These are phyloP conservation scores for Hyposoter didymator DNA, from an alignment of 2,888 invertebrate species.

Conservation along the genomic window DNA sequence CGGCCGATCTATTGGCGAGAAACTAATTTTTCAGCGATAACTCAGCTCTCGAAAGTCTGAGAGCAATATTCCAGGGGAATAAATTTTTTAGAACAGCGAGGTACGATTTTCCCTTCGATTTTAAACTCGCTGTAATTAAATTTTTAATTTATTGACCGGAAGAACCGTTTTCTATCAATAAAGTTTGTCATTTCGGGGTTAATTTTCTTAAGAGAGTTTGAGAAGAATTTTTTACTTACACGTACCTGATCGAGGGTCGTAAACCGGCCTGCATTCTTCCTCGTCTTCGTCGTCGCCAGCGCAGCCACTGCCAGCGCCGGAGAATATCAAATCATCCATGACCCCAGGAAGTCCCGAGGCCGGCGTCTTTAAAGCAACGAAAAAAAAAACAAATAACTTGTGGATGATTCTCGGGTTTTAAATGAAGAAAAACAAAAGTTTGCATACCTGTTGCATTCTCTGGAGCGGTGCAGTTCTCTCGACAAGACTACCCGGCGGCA, in stretches of 20 bases:
- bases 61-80: not conserved
- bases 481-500: constrained; percentile 88
- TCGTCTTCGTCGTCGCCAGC: constrained; percentile 95
- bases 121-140: not conserved
- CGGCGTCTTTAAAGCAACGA: constrained; percentile 87
- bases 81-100: constrained; percentile 11
- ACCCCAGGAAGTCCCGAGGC: constrained; percentile 92
- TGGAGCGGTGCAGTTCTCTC: constrained; percentile 91
- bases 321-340: constrained; percentile 95
- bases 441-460: constrained; percentile 92
- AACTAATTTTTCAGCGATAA: not conserved
- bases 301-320: constrained; percentile 96
- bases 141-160: not conserved
- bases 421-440: not conserved
- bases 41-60: not conserved
- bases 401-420: not conserved
- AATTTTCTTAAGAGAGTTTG: constrained; percentile 70
- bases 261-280: constrained; percentile 92
- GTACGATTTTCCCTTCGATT: not conserved
- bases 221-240: constrained; percentile 71
- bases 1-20: not conserved
- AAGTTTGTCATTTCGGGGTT: not conserved
- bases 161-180: not conserved
- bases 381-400: not conserved
- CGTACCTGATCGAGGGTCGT: constrained; percentile 91